Percentiles rank a stretch among this genome's conserved stretches.
Evolutionary conservation across 30 jellyfish, hydroid and myxozoan genomes (phyloP).

Genomic region (Cassiopea andromeda): DNA sequence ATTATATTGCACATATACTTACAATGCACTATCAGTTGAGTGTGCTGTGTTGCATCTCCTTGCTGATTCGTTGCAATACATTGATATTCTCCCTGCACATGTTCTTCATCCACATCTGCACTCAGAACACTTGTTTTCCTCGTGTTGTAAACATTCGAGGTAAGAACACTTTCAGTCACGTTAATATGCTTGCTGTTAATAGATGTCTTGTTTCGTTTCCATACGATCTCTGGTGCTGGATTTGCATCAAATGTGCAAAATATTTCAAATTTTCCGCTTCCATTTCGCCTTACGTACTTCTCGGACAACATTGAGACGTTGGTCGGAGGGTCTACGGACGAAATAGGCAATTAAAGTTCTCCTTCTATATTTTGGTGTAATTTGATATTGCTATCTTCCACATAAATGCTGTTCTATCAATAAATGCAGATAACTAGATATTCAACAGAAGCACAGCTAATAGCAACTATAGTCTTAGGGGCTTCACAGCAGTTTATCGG

Average conservation of each 20-base stretch:
- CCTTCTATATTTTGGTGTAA: too few relatives aligned
- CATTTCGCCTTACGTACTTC: slow-evolving; percentile 8
- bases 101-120: not conserved
- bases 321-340: slow-evolving; percentile 38
- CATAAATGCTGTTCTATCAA: too few relatives aligned
- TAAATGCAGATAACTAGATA: too few relatives aligned
- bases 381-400: too few relatives aligned
- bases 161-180: not conserved
- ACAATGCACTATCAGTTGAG: slow-evolving; percentile 35
- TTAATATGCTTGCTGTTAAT: not conserved
- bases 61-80: slow-evolving; percentile 41
- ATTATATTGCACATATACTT: slow-evolving; percentile 10
- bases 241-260: slow-evolving; percentile 46
- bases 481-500: too few relatives aligned
- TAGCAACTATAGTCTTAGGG: too few relatives aligned
- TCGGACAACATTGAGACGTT: not conserved
- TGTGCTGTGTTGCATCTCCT: slow-evolving; percentile 16
- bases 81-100: slow-evolving; percentile 25
- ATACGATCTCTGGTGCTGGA: slow-evolving; percentile 41
- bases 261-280: slow-evolving; percentile 11
- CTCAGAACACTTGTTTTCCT: slow-evolving; percentile 24
- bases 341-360: not conserved
- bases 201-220: slow-evolving; percentile 19
- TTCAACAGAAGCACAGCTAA: too few relatives aligned
- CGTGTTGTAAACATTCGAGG: slow-evolving; percentile 6